Evolutionary conservation across 2,113 vertebrate genomes (phyloP), one percentile per base, ranked within the genome.

Genomic region (Pterophyllum scalare): DNA sequence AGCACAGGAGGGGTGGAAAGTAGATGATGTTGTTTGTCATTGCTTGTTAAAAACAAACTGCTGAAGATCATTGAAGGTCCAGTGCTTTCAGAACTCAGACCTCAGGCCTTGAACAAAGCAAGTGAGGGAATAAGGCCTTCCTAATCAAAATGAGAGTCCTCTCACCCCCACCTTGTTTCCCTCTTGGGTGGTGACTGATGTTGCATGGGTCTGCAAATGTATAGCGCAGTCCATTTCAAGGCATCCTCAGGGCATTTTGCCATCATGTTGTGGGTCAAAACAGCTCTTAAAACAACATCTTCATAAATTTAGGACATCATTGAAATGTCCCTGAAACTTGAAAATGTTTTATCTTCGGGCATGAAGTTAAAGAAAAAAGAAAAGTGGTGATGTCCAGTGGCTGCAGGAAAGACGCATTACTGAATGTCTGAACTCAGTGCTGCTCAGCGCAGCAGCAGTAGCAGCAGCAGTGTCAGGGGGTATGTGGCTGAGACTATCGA

Each of bases 1-100:
- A 74, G 80, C 20, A 49, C 19, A 26, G 35, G 22, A 28, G 54
- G 26, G 58, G 26, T 49, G 40, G 58, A 8, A 57, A 61, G 62
- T 65, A 72, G 54, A 52, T 57, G 84, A 91, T 91, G 90, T 80
- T 90, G 84, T 94, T 91, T 93, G 91, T 94, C 91, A 89, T 77
- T 75, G 88, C 83, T 89, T 86, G 82, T 93, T 91, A 92, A 89
- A 91, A 91, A 84, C 82, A 92, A 91, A 84, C 80, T 65, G 78
- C 26, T 70, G 59, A 88, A 85, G 87, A 90, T 87, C 82, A 88
- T 20, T 79, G 78, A 83, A 87, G 89, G 86, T 87, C 84, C 77
- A 38, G 1, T 7, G 75, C 79, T 91, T 88, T 88, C 24, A 62
- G 80, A 81, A 89, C 72, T 62, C 74, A 86, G 82, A 92, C 88